Evolutionary conservation across 2,113 vertebrate genomes (phyloP), one percentile per base, ranked within the genome.

Genomic region (Tyrannus savana): DNA sequence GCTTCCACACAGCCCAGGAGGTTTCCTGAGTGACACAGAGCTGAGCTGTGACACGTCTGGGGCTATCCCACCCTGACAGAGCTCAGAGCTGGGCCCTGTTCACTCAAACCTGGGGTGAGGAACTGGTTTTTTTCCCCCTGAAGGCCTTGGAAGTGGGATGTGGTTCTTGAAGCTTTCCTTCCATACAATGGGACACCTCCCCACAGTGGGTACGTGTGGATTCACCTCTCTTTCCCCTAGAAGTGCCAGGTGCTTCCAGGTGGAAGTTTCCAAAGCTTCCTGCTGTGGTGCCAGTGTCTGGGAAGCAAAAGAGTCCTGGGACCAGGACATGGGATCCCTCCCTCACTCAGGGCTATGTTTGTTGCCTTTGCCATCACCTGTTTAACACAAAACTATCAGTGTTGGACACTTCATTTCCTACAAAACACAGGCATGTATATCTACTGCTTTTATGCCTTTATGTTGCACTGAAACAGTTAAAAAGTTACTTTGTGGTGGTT

Each of bases 181-280:
- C 47, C 49, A n/a, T 33, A 31, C 63, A 44, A 73, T 14, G 23
- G 46, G 58, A 79, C 25, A 23, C 56, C 6, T 87, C 35, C 30
- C 37, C 8, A 13, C 25, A 5, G 3, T 0, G 1, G 7, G 11
- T 76, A 3, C 0, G 0, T 46, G 16, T 9, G 2, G 63, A 30
- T 52, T 89, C 55, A 5, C 55, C 11, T 69, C 35, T 60, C n/a
- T 27, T 56, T 76, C 53, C 15, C 44, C 31, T 37, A 19, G 17
- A 35, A 46, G 22, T 52, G 23, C 35, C 71, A 25, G 31, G 16
- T 37, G n/a, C 35, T 83, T 86, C 52, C 72, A 72, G 66, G 56
- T 44, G 66, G 77, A 25, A 8, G 11, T 82, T 41, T 59, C 37
- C 62, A 14, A 0, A n/a, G 46, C 8, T 83, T 33, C 41, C 79